phyloP scores from a whole-genome alignment of 2,888 invertebrate species.

The Lithophane leautieri region DNA sequence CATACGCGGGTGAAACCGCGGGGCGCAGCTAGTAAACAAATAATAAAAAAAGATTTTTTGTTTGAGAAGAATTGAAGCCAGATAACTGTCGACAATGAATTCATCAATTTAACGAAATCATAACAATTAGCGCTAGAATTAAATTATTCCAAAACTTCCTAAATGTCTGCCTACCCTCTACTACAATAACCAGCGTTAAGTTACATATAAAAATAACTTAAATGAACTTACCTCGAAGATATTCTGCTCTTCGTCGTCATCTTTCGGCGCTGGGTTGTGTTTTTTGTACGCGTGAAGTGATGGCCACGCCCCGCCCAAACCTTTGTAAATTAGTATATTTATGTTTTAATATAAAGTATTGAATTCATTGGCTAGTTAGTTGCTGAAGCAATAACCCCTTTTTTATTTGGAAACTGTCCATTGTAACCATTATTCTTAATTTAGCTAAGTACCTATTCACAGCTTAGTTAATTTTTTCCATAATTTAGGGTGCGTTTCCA shows the following conservation, averaged over 20 bases:
- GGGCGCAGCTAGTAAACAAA: too few species aligned
- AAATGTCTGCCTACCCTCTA: not conserved
- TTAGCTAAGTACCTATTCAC: not conserved
- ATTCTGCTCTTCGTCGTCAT: slow-evolving; percentile 96
- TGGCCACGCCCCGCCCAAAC: slow-evolving; percentile 94
- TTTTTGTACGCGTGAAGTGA: slow-evolving; percentile 92
- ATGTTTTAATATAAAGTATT: not conserved
- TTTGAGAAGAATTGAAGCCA: too few species aligned
- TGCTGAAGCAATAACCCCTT: slow-evolving; percentile 24
- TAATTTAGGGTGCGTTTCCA: too few species aligned
- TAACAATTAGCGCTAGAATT: too few species aligned
- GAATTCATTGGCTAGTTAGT: accelerated
- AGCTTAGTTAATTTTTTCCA: not conserved
- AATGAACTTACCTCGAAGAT: slow-evolving; percentile 95
- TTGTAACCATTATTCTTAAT: not conserved
- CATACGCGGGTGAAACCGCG: too few species aligned
- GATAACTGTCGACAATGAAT: too few species aligned
- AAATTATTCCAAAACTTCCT: too few species aligned
- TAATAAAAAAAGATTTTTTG: too few species aligned
- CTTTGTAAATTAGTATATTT: slow-evolving; percentile 79
- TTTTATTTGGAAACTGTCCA: not conserved
- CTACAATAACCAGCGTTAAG: not conserved
- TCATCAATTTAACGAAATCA: too few species aligned
- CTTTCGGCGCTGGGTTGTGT: slow-evolving; percentile 91
- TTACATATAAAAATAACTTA: not conserved